Conservation (phyloP, 2,113 vertebrate species). For the Calcarius ornatus region DNA sequence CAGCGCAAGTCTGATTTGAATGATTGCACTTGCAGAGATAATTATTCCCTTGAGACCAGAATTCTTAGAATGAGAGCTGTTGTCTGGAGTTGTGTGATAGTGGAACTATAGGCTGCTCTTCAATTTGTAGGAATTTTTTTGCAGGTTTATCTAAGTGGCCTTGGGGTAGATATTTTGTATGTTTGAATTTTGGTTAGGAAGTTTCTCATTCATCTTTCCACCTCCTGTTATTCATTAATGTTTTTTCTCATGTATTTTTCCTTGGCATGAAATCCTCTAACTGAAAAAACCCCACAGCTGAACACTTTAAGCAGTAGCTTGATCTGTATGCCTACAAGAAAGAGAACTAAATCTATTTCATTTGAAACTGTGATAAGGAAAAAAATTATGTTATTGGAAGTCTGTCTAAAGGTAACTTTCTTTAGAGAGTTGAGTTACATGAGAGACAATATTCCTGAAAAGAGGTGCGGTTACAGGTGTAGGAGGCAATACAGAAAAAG, state of each 20-base stretch:
- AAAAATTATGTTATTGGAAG: neutral
- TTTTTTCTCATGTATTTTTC: neutral
- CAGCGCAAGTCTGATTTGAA: neutral
- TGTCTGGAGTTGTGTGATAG: neutral
- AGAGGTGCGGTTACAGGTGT: neutral
- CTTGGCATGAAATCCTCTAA: neutral
- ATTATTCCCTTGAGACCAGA: conserved; percentile 9
- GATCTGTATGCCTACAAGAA: neutral
- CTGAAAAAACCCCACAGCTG: neutral
- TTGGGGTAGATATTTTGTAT: neutral
- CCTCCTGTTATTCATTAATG: neutral
- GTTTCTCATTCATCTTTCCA: neutral
- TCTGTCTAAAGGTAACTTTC: neutral
- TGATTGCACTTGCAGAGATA: neutral
- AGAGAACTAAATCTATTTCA: neutral
- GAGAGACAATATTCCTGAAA: neutral
- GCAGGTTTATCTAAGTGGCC: neutral
- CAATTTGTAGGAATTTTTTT: neutral
- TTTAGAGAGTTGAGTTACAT: neutral
- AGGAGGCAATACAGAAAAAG: neutral
- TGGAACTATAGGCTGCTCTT: neutral
- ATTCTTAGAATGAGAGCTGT: neutral
- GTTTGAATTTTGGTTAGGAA: neutral
- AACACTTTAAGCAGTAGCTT: neutral
- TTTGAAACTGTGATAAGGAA: neutral